Evolutionary conservation across 2,113 vertebrate species (phyloP).

Genomic region (Plectropomus leopardus): DNA sequence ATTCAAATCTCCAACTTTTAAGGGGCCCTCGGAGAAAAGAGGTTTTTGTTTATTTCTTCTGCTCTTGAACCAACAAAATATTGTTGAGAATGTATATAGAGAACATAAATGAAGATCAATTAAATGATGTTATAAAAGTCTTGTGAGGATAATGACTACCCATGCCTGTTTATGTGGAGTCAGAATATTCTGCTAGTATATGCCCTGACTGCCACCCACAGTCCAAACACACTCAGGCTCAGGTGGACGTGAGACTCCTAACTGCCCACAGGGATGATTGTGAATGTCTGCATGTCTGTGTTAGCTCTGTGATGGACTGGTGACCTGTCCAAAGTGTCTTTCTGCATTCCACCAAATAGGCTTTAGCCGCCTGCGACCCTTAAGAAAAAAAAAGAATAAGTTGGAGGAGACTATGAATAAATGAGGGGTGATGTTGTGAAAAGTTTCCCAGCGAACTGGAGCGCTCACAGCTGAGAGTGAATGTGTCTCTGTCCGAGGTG

Average conservation of each 20-base stretch:
- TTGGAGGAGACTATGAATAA: conserved; percentile 43
- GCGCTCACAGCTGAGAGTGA: conserved; percentile 13
- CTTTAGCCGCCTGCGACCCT: conserved; percentile 31
- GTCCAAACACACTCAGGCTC: conserved; percentile 12
- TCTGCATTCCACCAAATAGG: conserved; percentile 39
- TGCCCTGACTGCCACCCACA: conserved; percentile 6
- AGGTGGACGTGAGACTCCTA: conserved; percentile 6
- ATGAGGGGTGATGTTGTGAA: conserved; percentile 47
- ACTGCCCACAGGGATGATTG: conserved; percentile 36
- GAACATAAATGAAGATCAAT: not conserved
- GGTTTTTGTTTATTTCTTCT: not conserved
- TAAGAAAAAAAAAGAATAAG: not conserved
- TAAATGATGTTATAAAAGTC: not conserved
- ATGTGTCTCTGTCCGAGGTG: conserved; percentile 62
- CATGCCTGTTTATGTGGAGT: not conserved
- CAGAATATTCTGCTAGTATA: not conserved
- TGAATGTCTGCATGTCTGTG: conserved; percentile 16
- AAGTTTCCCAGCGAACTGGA: conserved; percentile 42
- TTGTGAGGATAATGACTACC: not conserved
- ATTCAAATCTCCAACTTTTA: no score
- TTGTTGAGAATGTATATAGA: not conserved
- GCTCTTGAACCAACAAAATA: not conserved
- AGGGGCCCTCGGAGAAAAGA: no score
- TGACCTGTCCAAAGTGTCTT: conserved; percentile 67
- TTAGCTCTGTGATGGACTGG: conserved; percentile 35